phyloP scores from a whole-genome alignment of 1,140 invertebrate genomes.

The Aphaenogaster ashmeadi region DNA sequence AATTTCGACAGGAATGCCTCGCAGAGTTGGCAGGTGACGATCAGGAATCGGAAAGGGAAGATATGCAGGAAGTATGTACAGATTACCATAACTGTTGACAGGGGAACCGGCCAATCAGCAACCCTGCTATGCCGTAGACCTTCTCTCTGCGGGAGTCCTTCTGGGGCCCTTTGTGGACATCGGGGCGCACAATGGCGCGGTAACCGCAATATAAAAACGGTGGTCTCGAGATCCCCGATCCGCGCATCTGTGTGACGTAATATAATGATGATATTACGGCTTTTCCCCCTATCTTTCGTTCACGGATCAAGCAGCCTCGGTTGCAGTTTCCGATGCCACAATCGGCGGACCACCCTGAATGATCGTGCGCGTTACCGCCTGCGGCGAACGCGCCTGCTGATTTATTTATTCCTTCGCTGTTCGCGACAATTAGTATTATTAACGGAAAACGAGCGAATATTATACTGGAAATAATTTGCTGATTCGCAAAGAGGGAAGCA shows the following conservation, averaged over 20 bases:
- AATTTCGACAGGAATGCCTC: background rate
- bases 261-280: slow-evolving; percentile 75
- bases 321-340: slow-evolving; percentile 60
- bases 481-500: background rate
- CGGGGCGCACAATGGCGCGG: slow-evolving; percentile 42
- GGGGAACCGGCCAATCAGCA: slow-evolving; percentile 53
- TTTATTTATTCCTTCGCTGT: slow-evolving; percentile 65
- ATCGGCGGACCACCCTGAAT: slow-evolving; percentile 52
- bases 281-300: slow-evolving; percentile 28
- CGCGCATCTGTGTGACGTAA: slow-evolving; percentile 67
- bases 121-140: slow-evolving; percentile 37
- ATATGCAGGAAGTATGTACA: slow-evolving; percentile 58
- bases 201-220: slow-evolving; percentile 71
- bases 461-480: background rate
- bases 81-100: slow-evolving; percentile 74
- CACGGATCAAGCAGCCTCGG: slow-evolving; percentile 13
- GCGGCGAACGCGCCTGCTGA: slow-evolving; percentile 50
- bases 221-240: slow-evolving; percentile 31
- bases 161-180: slow-evolving; percentile 40
- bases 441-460: slow-evolving; percentile 18
- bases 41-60: slow-evolving; percentile 28
- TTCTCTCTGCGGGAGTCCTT: slow-evolving; percentile 56
- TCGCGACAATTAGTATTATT: slow-evolving; percentile 49
- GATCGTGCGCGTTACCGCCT: slow-evolving; percentile 60
- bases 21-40: slow-evolving; percentile 42